Evolutionary conservation across 2,797 vertebrate species (phyloP), one percentile per base, ranked within the genome.

Genomic region (Paramormyrops hopkinsi): DNA sequence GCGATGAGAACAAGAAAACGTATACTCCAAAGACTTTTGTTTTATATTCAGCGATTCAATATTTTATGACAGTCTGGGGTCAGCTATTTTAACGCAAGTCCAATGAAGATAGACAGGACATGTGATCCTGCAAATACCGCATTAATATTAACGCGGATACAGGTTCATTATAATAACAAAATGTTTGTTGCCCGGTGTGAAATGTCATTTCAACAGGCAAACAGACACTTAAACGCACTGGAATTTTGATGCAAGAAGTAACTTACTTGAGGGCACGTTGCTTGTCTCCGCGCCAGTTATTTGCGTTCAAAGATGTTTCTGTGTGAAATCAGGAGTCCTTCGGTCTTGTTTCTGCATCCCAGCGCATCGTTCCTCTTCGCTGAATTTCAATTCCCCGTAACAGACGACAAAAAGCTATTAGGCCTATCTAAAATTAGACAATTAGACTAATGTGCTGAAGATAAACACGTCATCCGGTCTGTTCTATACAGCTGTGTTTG

Each of bases 51-150:
- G 76, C 76, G 41, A 46, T 82, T 82, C 44, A 82, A 44, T 82
- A 46, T 82, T 82, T 82, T 82, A 82, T 82, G 76, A 82, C 17
- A 82, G 41, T 19, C 76, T 44, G 37, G 76, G 76, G 76, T 82
- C 76, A 44, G 76, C 76, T 82, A 82, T 82, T 82, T 82, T 82
- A 82, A 82, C 76, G 41, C 37, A 82, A 46, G 76, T 19, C 37
- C 76, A 82, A 82, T 46, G 19, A 82, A 82, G 19, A 46, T 22
- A 82, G 41, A 9, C 76, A 46, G 76, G 76, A 82, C 37, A 82
- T 82, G 76, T 82, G 76, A 82, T n/a, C 76, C 76, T 82, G 76
- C 19, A 46, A 82, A 82, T 82, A 82, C 33, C 33, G 33, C 69
- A 82, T 82, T 4, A 82, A 82, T 82, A 82, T 82, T 82, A 82